Percentiles rank a stretch among this genome's conserved stretches.
These are phyloP conservation scores for Drosophila eugracilis DNA, from an alignment of 1,140 invertebrate species.

Conservation along the genomic window DNA sequence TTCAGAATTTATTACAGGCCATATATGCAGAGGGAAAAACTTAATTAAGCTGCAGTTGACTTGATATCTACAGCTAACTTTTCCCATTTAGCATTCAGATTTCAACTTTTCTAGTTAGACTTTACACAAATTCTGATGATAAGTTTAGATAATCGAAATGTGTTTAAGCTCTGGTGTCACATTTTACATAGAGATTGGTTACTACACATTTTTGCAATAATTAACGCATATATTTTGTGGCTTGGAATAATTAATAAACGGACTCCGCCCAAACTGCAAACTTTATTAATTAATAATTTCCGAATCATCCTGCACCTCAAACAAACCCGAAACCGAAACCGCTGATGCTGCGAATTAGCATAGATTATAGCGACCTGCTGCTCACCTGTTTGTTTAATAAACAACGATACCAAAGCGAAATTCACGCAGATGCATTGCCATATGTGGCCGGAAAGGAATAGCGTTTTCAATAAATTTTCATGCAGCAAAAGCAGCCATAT, in stretches of 20 bases:
- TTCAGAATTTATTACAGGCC: not conserved
- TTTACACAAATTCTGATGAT: not conserved
- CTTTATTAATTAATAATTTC: constrained; percentile 31
- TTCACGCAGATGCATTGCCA: constrained; percentile 29
- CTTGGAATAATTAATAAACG: no score
- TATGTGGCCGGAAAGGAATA: constrained; percentile 18
- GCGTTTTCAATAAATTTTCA: constrained; percentile 44
- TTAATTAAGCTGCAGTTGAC: constrained; percentile 1
- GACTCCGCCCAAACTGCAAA: not conserved
- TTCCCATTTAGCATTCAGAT: not conserved
- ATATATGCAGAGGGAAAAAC: not conserved
- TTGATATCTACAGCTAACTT: not conserved
- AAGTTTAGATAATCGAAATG: not conserved
- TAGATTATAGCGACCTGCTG: constrained; percentile 10
- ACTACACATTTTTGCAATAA: not conserved
- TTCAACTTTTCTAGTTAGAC: not conserved
- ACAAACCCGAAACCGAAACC: constrained; percentile 7
- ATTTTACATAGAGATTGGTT: no score
- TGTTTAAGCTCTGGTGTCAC: no score
- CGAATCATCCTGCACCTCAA: not conserved
- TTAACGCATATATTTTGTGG: not conserved
- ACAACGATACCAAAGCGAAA: constrained; percentile 9
- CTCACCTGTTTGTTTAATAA: constrained; percentile 18
- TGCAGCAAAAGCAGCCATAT: constrained; percentile 34
- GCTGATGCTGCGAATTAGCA: constrained; percentile 26